Evolutionary conservation across 2,113 vertebrate genomes (phyloP).

Genomic region (Trematomus loennbergii): DNA sequence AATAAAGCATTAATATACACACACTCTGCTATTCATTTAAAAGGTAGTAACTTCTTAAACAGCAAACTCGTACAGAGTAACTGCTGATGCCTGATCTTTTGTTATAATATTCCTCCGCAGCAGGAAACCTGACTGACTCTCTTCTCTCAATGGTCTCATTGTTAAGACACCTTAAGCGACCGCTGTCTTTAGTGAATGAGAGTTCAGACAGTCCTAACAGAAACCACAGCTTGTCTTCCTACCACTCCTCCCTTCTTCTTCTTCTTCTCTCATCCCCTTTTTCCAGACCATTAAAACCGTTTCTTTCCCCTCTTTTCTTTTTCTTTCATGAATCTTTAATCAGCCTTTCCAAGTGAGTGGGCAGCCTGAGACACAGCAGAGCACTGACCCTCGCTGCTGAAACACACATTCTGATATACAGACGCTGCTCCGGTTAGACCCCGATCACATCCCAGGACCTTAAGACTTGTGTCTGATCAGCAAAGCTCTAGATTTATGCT

Average conservation of each 20-base stretch:
- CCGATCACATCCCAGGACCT: constrained; percentile 15
- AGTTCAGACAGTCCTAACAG: constrained; percentile 14
- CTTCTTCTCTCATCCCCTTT: constrained; percentile 21
- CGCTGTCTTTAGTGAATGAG: constrained; percentile 49
- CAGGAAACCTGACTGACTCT: constrained; percentile 40
- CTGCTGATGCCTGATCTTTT: constrained; percentile 19
- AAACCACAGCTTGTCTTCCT: constrained; percentile 51
- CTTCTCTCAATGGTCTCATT: constrained; percentile 41
- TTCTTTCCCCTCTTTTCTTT: background rate
- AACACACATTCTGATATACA: constrained; percentile 63
- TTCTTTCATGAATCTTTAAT: constrained; percentile 75
- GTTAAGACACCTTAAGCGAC: constrained; percentile 44
- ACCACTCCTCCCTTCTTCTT: constrained; percentile 1
- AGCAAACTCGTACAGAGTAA: background rate
- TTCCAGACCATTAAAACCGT: constrained; percentile 48
- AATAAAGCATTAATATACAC: constrained; percentile 27
- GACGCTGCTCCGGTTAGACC: constrained; percentile 43
- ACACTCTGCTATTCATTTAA: constrained; percentile 23
- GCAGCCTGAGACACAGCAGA: constrained; percentile 55
- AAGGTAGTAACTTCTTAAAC: constrained; percentile 8
- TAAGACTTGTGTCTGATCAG: constrained; percentile 13
- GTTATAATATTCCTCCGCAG: constrained; percentile 9
- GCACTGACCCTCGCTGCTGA: constrained; percentile 65
- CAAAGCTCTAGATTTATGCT: background rate
- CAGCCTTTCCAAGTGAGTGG: constrained; percentile 60